Evolutionary conservation across 2,113 vertebrate genomes (phyloP).

Genomic region (Coptodon bakossiorum): DNA sequence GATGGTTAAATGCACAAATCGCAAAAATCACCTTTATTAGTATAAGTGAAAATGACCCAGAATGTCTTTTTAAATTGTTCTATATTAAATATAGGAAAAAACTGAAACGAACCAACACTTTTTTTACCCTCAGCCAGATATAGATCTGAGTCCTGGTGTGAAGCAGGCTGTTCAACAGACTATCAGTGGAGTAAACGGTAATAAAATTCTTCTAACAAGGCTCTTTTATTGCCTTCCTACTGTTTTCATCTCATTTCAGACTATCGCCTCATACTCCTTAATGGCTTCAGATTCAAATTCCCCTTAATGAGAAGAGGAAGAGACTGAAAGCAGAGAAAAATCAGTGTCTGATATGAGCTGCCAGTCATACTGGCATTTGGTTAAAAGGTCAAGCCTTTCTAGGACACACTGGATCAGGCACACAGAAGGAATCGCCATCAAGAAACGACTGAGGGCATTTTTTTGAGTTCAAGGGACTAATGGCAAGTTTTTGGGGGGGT

Average conservation of each 20-base stretch:
- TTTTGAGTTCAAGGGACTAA: neutral
- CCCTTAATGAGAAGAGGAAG: constrained; percentile 32
- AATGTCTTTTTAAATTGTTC: constrained; percentile 3
- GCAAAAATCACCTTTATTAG: neutral
- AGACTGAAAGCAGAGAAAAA: neutral
- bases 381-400: constrained; percentile 13
- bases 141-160: constrained; percentile 24
- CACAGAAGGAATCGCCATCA: neutral
- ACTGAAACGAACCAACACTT: neutral
- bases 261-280: constrained; percentile 18
- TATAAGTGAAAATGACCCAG: neutral
- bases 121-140: neutral
- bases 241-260: constrained; percentile 54
- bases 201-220: constrained; percentile 62
- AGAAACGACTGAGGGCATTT: neutral
- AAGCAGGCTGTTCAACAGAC: constrained; percentile 36
- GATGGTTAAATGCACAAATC: neutral
- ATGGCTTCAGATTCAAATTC: constrained; percentile 40
- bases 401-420: neutral
- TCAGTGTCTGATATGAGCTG: neutral
- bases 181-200: constrained; percentile 23
- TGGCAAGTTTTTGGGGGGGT: neutral
- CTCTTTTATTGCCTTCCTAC: constrained; percentile 56
- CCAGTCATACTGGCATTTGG: neutral
- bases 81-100: constrained; percentile 13